Percentiles rank a stretch among this genome's conserved stretches.
Evolutionary conservation across 2,888 invertebrate species (phyloP).

Genomic region (Limnephilus rhombicus): DNA sequence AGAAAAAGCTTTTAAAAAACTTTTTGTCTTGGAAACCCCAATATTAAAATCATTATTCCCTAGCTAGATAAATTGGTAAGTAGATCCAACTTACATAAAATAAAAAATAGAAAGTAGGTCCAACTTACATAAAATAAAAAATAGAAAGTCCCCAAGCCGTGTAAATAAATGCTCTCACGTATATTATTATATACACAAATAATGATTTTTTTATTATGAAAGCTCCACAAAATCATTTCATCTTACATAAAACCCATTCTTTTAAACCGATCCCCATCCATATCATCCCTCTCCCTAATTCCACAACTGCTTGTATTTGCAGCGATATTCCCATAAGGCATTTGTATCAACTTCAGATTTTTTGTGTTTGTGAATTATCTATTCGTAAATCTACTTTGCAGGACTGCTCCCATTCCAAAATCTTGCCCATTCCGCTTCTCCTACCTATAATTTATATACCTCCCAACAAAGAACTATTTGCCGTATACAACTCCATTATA

Average conservation of each 20-base stretch:
- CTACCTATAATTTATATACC: slow-evolving; percentile 25
- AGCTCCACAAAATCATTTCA: not conserved
- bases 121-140: no score
- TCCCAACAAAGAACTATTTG: slow-evolving; percentile 38
- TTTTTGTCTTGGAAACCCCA: not conserved
- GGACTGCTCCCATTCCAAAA: not conserved
- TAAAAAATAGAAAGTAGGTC: not conserved
- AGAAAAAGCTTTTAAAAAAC: no score
- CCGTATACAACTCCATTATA: slow-evolving; percentile 55
- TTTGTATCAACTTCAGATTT: slow-evolving; percentile 31
- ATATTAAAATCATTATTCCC: not conserved
- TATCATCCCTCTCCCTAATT: not conserved
- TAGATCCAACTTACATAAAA: not conserved
- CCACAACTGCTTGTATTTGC: not conserved
- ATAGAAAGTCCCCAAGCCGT: not conserved
- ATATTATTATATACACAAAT: not conserved
- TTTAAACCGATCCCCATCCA: not conserved
- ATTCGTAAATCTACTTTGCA: slow-evolving; percentile 36
- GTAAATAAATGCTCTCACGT: not conserved
- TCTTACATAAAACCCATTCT: not conserved
- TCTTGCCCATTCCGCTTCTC: slow-evolving; percentile 7
- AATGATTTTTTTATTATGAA: not conserved
- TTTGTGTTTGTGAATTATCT: slow-evolving; percentile 37
- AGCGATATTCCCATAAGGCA: slow-evolving; percentile 28
- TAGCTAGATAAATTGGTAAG: not conserved